Conservation (phyloP, 2,797 vertebrate species). For the Hippopotamyrus pictus region DNA sequence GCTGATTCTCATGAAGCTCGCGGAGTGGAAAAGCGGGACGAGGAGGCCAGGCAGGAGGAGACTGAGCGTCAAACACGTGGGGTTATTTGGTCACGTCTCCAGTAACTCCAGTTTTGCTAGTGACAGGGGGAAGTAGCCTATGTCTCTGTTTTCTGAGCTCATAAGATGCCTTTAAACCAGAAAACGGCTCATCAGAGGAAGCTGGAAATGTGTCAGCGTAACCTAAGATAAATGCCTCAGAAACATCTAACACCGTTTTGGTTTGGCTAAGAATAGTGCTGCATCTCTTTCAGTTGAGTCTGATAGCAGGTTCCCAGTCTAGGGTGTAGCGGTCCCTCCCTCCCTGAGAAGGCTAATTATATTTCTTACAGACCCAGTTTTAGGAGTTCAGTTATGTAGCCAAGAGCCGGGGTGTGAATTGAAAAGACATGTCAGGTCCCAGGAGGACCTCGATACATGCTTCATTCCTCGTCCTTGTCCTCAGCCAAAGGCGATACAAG, state of each 20-base stretch:
- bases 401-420: not conserved
- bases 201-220: not conserved
- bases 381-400: not conserved
- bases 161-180: not conserved
- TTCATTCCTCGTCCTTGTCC: not conserved
- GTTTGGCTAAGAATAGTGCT: not conserved
- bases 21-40: slow-evolving; percentile 1
- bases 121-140: not conserved
- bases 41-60: not conserved
- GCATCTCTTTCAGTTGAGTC: not conserved
- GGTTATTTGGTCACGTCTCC: not conserved
- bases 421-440: not conserved
- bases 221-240: not conserved
- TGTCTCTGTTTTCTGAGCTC: not conserved
- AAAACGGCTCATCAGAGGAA: not conserved
- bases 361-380: not conserved
- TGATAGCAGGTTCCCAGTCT: not conserved
- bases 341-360: not conserved
- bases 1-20: slow-evolving; percentile 28
- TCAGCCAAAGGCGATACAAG: not conserved
- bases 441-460: not conserved
- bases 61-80: not conserved
- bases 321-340: not conserved
- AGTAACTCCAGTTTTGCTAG: not conserved
- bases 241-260: not conserved